These are phyloP conservation scores for Martes martes DNA, from an alignment of 2,113 vertebrate species.

Conservation along the genomic window DNA sequence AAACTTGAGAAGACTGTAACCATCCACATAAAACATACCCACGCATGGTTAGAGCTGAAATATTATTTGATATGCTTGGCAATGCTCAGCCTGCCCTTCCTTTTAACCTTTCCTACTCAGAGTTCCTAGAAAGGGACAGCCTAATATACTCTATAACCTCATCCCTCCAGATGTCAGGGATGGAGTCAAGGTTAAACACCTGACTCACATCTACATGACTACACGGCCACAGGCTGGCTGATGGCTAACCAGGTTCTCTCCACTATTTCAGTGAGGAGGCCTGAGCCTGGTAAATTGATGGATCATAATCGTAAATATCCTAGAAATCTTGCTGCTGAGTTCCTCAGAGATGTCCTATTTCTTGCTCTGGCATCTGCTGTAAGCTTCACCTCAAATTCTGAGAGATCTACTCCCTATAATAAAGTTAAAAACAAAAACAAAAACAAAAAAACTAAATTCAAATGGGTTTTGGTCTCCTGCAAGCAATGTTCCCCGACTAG, in stretches of 20 bases:
- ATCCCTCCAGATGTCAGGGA: background rate
- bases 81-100: background rate
- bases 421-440: background rate
- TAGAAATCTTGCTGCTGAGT: background rate
- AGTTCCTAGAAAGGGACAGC: background rate
- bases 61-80: background rate
- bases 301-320: background rate
- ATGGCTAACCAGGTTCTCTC: background rate
- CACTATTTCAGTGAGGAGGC: background rate
- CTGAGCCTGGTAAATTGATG: background rate
- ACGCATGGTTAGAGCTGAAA: background rate
- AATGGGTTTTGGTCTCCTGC: background rate
- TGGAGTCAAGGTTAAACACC: background rate
- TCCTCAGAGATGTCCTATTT: background rate
- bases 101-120: background rate
- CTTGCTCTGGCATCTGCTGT: background rate
- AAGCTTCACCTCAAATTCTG: slow-evolving; percentile 33
- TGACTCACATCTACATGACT: background rate
- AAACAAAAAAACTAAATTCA: background rate
- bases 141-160: background rate
- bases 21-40: background rate
- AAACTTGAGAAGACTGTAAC: background rate
- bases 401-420: background rate
- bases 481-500: background rate
- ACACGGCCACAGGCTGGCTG: background rate